These are phyloP conservation scores for Tauraco erythrolophus DNA, from an alignment of 2,113 vertebrate species.

Conservation along the genomic window DNA sequence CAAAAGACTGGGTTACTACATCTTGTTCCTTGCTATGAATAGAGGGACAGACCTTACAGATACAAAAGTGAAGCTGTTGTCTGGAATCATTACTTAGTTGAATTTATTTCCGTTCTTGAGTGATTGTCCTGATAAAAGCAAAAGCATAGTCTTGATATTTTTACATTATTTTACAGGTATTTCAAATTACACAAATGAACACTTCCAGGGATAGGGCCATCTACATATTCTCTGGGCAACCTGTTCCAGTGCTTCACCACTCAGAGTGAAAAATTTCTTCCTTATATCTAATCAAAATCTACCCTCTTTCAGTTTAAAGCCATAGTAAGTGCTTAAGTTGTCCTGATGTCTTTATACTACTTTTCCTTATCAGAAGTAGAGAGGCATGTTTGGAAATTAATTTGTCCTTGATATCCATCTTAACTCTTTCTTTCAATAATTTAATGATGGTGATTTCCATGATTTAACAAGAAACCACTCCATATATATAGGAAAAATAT, in stretches of 20 bases:
- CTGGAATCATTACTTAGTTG: neutral
- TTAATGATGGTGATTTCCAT: neutral
- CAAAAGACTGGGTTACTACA: neutral
- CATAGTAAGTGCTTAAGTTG: neutral
- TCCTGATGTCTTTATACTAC: neutral
- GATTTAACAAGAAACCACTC: fast-evolving
- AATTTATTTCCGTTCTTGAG: neutral
- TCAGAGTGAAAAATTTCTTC: no score
- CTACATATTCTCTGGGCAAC: no score
- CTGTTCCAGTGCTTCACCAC: no score
- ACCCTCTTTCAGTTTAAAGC: no score
- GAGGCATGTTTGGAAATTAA: neutral
- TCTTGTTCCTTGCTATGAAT: neutral
- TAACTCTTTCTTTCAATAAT: neutral
- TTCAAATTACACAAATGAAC: no score
- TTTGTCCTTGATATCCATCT: neutral
- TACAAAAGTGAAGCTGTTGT: neutral
- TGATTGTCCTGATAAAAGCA: neutral
- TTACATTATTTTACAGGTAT: neutral
- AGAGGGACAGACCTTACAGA: neutral
- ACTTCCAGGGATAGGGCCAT: no score
- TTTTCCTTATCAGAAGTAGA: neutral
- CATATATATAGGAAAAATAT: neutral
- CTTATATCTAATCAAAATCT: no score
- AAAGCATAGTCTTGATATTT: neutral